These are phyloP conservation scores for Megalurothrips usitatus DNA, from an alignment of 2,888 invertebrate species.

Conservation along the genomic window DNA sequence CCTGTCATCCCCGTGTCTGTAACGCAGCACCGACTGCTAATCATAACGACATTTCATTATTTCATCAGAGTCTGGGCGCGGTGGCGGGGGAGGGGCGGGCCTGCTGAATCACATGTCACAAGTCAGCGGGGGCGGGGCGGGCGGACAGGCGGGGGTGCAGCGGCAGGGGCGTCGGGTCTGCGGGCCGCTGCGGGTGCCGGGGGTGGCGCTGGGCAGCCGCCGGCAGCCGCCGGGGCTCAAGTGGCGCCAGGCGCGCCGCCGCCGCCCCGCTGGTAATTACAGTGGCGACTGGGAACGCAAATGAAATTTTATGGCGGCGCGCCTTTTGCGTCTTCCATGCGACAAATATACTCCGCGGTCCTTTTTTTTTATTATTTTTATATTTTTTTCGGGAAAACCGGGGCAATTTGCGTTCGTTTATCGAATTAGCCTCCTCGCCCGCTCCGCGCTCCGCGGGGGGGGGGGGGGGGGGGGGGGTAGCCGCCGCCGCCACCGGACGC, in stretches of 20 bases:
- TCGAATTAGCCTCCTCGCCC: background rate
- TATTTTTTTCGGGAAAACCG: background rate
- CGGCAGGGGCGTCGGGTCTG: background rate
- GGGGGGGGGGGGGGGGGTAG: too few species aligned
- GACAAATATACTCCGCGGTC: background rate
- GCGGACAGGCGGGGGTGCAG: background rate
- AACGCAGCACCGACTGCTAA: too few species aligned
- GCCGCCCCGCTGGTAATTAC: background rate
- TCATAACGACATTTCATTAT: too few species aligned
- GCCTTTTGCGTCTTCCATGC: background rate
- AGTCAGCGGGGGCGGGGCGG: too few species aligned
- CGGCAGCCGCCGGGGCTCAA: background rate
- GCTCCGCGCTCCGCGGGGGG: background rate
- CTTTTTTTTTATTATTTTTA: background rate
- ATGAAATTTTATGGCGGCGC: slow-evolving; percentile 19
- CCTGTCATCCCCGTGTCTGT: too few species aligned
- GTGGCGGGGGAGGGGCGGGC: too few species aligned
- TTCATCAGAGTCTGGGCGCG: too few species aligned
- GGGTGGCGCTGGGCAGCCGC: background rate
- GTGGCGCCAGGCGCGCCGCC: background rate
- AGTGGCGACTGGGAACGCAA: background rate
- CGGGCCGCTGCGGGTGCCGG: background rate
- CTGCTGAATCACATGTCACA: too few species aligned
- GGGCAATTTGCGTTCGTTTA: slow-evolving; percentile 15
- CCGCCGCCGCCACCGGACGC: too few species aligned